Evolutionary conservation across 2,888 invertebrate species (phyloP).

Genomic region (Oxystoma pomonae): DNA sequence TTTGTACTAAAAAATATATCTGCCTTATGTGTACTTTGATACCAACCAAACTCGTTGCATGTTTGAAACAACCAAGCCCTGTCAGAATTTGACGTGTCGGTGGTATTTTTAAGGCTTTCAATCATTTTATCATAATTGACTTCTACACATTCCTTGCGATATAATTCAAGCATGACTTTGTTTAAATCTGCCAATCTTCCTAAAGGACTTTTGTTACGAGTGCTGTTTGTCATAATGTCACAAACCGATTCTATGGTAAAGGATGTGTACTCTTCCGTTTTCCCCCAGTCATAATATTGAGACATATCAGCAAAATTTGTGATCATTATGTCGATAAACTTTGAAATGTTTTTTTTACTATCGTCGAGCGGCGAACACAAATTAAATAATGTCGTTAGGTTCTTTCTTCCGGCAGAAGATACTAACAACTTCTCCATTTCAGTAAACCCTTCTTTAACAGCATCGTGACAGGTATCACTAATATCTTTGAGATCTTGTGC

Average conservation of each 20-base stretch:
- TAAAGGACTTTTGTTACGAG: too few species aligned
- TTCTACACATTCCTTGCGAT: too few species aligned
- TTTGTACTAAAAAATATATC: slow-evolving; percentile 72
- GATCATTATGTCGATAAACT: slow-evolving; percentile 75
- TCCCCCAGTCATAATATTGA: slow-evolving; percentile 94
- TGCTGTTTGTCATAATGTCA: slow-evolving; percentile 65
- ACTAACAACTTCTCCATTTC: slow-evolving; percentile 62
- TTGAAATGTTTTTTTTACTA: slow-evolving; percentile 64
- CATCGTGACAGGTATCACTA: slow-evolving; percentile 58
- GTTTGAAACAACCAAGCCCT: slow-evolving; percentile 95
- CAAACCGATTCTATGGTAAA: slow-evolving; percentile 82
- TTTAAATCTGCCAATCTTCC: too few species aligned
- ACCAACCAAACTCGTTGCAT: too few species aligned
- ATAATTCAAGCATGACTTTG: too few species aligned
- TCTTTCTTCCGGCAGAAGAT: slow-evolving; percentile 57
- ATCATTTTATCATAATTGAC: slow-evolving; percentile 78
- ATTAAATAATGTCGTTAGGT: slow-evolving; percentile 70
- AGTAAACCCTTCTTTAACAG: slow-evolving; percentile 49
- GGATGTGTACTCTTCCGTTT: too few species aligned
- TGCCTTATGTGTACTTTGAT: slow-evolving; percentile 81
- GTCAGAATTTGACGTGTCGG: slow-evolving; percentile 57
- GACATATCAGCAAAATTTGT: slow-evolving; percentile 85
- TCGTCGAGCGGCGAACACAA: slow-evolving; percentile 70
- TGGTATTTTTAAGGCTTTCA: slow-evolving; percentile 58
- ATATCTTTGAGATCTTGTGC: slow-evolving; percentile 65